Conservation (phyloP, 2,888 invertebrate genomes). For the Trimorus sp. region DNA sequence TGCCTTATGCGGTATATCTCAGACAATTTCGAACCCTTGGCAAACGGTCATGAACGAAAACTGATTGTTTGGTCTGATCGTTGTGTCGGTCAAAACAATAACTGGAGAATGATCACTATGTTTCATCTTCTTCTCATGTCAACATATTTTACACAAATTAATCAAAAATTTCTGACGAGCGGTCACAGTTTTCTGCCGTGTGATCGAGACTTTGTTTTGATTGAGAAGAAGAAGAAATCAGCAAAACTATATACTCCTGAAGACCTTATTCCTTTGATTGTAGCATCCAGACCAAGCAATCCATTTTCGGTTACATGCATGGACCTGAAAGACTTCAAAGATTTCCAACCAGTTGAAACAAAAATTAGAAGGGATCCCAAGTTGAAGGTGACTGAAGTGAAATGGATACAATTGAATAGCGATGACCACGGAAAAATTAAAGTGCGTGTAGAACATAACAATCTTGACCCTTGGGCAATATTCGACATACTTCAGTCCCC, state of each 20-base stretch:
- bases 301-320: not conserved
- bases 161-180: conserved; percentile 23
- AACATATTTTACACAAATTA: conserved; percentile 9
- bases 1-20: conserved; percentile 16
- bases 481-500: too few species aligned
- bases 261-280: not conserved
- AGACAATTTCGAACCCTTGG: not conserved
- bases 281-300: not conserved
- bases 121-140: not conserved
- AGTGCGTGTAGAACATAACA: not conserved
- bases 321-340: conserved; percentile 9
- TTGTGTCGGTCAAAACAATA: conserved; percentile 10
- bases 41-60: not conserved
- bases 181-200: conserved; percentile 31
- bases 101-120: not conserved
- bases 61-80: conserved; percentile 12
- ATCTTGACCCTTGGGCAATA: conserved; percentile 1
- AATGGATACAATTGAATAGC: conserved; percentile 9
- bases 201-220: conserved; percentile 25
- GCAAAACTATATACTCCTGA: not conserved
- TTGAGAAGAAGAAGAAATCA: conserved; percentile 19
- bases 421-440: conserved; percentile 16
- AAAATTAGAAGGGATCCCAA: conserved; percentile 4
- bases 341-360: conserved; percentile 5
- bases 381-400: conserved; percentile 2